Evolutionary conservation across 2,888 invertebrate species (phyloP), one percentile per base, ranked within the genome.

Genomic region (Epiblema foenella): DNA sequence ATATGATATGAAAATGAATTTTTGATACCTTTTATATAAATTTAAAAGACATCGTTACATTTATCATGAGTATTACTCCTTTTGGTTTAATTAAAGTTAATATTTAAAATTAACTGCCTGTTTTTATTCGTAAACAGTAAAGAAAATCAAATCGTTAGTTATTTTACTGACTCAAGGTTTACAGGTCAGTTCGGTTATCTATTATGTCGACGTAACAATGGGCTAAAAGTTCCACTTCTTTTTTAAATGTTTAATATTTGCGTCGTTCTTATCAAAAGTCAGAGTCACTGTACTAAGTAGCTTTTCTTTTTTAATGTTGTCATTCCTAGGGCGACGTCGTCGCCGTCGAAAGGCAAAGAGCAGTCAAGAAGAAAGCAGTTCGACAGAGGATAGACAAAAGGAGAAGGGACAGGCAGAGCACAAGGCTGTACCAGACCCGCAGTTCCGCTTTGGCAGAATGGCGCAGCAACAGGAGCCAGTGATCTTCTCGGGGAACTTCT

Each of bases 1-100:
- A 59, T 59, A 64, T 64, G 10, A 42, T 78, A 80, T 83, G 81
- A 79, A 57, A 80, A 83, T 83, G 80, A 77, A 79, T 77, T 81
- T 87, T 88, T 83, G 81, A 86, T 86, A 87, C 84, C 80, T 86
- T 85, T 70, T 85, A 84, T 83, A 85, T 85, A 82, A 77, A 78
- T 84, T 80, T 83, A 84, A 84, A 86, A 86, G 88, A 87, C 84
- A 86, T 87, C 82, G 88, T 90, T 90, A 89, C 83, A 85, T 84
- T 89, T 89, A 85, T 86, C 81, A 83, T 86, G 87, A 92, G 90
- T 92, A 91, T 91, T 91, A 91, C 83, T 87, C 83, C 81, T 75
- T 89, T 86, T 84, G 85, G 80, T 85, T 84, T 84, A 84, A 90
- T 86, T 87, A 89, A 89, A 89, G 84, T 85, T 84, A 83, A 87